Conservation (phyloP, 2,797 vertebrate genomes). For the Pteronotus mesoamericanus region DNA sequence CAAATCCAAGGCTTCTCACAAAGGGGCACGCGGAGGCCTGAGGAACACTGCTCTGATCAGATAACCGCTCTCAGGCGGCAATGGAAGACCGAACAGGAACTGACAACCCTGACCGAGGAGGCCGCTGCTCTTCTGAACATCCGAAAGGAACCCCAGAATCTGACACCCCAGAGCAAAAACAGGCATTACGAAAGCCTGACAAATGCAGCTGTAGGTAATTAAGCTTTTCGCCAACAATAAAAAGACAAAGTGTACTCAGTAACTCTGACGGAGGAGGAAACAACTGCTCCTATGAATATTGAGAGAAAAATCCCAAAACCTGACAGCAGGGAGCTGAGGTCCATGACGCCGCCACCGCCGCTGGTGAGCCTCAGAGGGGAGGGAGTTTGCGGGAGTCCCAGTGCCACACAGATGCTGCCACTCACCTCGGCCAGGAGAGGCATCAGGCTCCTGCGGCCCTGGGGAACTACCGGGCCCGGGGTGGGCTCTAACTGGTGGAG, state of each 20-base stretch:
- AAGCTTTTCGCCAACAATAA: not conserved
- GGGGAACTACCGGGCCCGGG: not conserved
- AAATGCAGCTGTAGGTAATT: not conserved
- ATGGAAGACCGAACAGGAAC: not conserved
- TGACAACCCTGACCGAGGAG: not conserved
- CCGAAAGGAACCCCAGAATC: not conserved
- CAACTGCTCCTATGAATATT: not conserved
- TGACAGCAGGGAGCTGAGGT: not conserved
- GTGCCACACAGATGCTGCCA: not conserved
- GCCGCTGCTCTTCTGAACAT: not conserved
- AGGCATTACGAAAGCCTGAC: not conserved
- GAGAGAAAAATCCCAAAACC: not conserved
- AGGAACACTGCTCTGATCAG: not conserved
- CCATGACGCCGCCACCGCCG: not conserved
- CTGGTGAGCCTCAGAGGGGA: not conserved
- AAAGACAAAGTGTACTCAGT: not conserved
- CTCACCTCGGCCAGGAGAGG: not conserved
- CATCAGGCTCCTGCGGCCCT: accelerated
- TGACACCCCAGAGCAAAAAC: not conserved
- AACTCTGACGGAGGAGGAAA: not conserved
- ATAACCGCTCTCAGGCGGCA: not conserved
- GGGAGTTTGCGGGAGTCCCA: not conserved
- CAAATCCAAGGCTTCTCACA: not conserved
- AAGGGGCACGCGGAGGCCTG: not conserved
- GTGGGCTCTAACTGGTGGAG: not conserved